Evolutionary conservation across 2,888 invertebrate genomes (phyloP).

Genomic region (Conistra vaccinii): DNA sequence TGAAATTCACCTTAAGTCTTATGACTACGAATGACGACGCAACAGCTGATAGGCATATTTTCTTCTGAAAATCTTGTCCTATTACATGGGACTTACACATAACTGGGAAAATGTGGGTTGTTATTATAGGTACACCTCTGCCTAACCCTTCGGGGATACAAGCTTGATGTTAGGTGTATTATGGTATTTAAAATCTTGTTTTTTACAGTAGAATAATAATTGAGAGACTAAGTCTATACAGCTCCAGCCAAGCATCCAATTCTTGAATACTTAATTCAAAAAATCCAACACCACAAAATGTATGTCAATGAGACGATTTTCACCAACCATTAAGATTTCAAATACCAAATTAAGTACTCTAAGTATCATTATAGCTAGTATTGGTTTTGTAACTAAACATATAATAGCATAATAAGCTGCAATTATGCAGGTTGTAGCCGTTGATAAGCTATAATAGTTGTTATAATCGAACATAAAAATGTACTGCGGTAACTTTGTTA

Average conservation of each 20-base stretch:
- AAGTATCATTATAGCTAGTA: slow-evolving; percentile 17
- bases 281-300: slow-evolving; percentile 5
- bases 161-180: too few species aligned
- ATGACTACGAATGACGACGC: too few species aligned
- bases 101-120: too few species aligned
- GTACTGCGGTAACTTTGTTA: slow-evolving; percentile 16
- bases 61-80: background rate
- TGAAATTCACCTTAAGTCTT: background rate
- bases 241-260: background rate
- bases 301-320: slow-evolving; percentile 48
- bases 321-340: slow-evolving; percentile 5
- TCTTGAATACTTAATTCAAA: background rate
- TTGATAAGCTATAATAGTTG: slow-evolving; percentile 24
- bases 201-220: background rate
- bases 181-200: background rate
- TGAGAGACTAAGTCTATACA: background rate
- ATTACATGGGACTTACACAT: too few species aligned
- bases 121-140: too few species aligned
- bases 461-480: slow-evolving; percentile 43
- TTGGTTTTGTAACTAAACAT: slow-evolving; percentile 50
- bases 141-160: too few species aligned
- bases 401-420: slow-evolving; percentile 9
- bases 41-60: background rate
- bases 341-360: slow-evolving; percentile 26
- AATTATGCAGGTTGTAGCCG: slow-evolving; percentile 35